phyloP scores from a whole-genome alignment of 2,888 invertebrate species.

The Dicyrtoma fusca region DNA sequence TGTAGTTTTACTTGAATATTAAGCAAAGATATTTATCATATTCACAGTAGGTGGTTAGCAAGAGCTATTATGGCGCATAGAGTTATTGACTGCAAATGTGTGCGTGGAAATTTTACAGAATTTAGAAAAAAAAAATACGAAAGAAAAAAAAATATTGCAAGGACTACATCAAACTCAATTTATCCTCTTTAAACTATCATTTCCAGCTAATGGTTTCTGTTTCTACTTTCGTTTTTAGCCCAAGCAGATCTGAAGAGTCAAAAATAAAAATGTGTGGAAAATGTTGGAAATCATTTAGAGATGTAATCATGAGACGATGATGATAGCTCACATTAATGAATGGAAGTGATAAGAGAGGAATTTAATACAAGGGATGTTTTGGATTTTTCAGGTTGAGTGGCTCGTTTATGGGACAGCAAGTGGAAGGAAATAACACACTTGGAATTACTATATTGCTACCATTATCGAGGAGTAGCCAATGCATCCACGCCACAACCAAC shows the following conservation, averaged over 20 bases:
- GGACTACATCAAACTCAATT: no score
- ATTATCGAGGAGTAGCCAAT: neutral
- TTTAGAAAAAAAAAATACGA: no score
- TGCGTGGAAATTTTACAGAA: no score
- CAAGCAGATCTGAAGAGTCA: no score
- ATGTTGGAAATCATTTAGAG: no score
- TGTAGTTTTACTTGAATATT: conserved; percentile 2
- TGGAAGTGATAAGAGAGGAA: neutral
- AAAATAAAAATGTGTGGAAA: no score
- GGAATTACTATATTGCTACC: neutral
- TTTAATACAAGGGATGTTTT: conserved; percentile 3
- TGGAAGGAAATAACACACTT: conserved; percentile 13
- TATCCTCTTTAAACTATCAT: no score
- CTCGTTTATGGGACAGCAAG: conserved; percentile 14
- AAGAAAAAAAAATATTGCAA: no score
- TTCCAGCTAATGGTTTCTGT: no score
- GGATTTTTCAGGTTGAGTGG: conserved; percentile 13
- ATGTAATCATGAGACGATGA: no score
- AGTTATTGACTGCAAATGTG: conserved; percentile 1
- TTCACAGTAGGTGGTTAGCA: conserved; percentile 1
- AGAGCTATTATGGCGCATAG: conserved; percentile 1
- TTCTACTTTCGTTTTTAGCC: no score
- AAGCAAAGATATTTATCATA: conserved; percentile 11
- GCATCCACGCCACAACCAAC: neutral
- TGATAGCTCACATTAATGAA: no score